These are phyloP conservation scores for Heptranchias perlo DNA, from an alignment of 2,113 vertebrate species.

Conservation along the genomic window DNA sequence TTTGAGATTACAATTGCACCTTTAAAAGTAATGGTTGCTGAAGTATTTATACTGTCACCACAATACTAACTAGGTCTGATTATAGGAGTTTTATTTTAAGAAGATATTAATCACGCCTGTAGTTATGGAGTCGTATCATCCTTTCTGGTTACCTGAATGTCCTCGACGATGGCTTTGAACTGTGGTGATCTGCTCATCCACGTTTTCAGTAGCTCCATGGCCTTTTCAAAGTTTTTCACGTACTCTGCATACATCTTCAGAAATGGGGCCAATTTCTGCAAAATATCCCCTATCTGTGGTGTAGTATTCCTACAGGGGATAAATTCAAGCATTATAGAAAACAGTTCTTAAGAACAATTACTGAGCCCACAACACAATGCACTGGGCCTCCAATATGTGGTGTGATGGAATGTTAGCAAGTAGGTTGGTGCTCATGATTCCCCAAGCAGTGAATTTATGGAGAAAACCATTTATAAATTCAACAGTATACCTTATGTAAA, in stretches of 20 bases:
- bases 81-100: neutral
- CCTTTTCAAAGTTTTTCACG: conserved; percentile 89
- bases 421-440: neutral
- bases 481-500: neutral
- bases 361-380: neutral
- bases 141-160: conserved; percentile 75
- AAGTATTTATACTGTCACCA: neutral
- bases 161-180: conserved; percentile 84
- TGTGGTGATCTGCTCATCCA: conserved; percentile 83
- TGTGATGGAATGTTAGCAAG: neutral
- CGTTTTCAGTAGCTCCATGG: conserved; percentile 86
- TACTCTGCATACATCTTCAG: conserved; percentile 98
- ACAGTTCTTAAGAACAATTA: neutral
- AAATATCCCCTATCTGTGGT: conserved; percentile 90
- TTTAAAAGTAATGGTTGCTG: neutral
- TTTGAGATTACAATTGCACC: neutral
- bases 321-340: neutral
- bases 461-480: neutral
- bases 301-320: conserved; percentile 57
- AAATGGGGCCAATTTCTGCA: conserved; percentile 92
- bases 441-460: neutral
- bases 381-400: neutral
- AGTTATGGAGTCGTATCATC: no score
- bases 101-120: neutral
- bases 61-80: neutral